Evolutionary conservation across 2,113 vertebrate genomes (phyloP).

Genomic region (Antennarius striatus): DNA sequence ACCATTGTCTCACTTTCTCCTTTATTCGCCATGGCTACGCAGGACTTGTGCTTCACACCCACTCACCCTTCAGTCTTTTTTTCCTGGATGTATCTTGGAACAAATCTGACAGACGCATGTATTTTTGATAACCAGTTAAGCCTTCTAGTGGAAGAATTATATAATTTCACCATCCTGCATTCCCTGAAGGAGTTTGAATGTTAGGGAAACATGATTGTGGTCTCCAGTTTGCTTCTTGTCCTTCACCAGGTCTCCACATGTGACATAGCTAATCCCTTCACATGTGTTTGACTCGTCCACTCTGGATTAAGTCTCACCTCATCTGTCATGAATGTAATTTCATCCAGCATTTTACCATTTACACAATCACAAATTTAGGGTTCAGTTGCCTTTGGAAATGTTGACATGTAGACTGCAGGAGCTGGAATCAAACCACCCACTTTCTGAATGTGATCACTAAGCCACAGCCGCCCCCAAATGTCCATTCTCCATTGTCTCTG

Average conservation of each 20-base stretch:
- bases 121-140: conserved; percentile 7
- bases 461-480: too few species aligned
- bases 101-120: conserved; percentile 5
- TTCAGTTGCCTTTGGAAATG: too few species aligned
- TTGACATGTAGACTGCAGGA: too few species aligned
- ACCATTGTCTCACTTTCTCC: conserved; percentile 29
- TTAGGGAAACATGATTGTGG: conserved; percentile 8
- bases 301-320: conserved; percentile 17
- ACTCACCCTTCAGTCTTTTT: conserved; percentile 7
- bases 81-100: neutral
- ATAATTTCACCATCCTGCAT: neutral
- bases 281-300: conserved; percentile 18
- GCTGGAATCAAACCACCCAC: too few species aligned
- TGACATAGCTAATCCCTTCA: conserved; percentile 23
- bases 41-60: conserved; percentile 28
- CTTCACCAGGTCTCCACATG: conserved; percentile 5
- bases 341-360: neutral
- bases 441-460: too few species aligned
- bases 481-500: too few species aligned
- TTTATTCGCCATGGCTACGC: conserved; percentile 11
- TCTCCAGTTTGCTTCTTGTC: conserved; percentile 24
- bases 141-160: neutral
- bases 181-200: conserved; percentile 17
- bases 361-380: too few species aligned
- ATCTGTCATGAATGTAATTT: conserved; percentile 15